Evolutionary conservation across 30 jellyfish, hydroid and myxozoan genomes (phyloP).

Genomic region (Chrysaora quinquecirrha): DNA sequence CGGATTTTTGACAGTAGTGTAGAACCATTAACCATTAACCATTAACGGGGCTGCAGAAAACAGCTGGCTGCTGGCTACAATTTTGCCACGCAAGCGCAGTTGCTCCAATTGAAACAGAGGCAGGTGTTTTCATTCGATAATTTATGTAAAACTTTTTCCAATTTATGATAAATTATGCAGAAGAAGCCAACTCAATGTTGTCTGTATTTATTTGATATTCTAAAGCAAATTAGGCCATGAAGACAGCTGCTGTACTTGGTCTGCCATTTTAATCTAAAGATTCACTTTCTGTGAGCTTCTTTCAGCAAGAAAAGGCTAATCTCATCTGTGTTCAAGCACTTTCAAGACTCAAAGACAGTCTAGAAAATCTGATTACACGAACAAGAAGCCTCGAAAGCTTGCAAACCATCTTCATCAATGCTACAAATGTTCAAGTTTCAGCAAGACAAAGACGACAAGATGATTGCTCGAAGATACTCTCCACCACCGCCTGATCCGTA

Average conservation of each 20-base stretch:
- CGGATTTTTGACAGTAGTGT: no score
- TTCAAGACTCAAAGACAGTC: background rate
- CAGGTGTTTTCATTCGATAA: conserved; percentile 24
- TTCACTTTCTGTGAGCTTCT: conserved; percentile 7
- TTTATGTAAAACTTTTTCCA: background rate
- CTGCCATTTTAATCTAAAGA: background rate
- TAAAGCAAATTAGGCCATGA: conserved; percentile 54
- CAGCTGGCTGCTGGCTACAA: no score
- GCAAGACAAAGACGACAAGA: conserved; percentile 70
- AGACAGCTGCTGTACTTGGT: conserved; percentile 6
- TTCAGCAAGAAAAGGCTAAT: background rate
- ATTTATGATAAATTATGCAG: conserved; percentile 55
- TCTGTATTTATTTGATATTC: conserved; percentile 27
- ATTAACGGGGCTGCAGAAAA: no score
- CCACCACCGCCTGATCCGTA: conserved; percentile 99
- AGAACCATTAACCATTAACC: no score
- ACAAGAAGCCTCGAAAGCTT: no score
- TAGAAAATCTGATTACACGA: no score
- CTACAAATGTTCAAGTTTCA: conserved; percentile 69
- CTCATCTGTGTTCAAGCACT: background rate
- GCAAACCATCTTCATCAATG: conserved; percentile 6
- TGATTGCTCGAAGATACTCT: conserved; percentile 98
- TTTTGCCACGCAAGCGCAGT: no score
- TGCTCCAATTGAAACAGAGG: conserved; percentile 12
- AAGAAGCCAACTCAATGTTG: conserved; percentile 9